These are phyloP conservation scores for Acrossocheilus wenchowensis DNA, from an alignment of 2,797 vertebrate species.

Conservation along the genomic window DNA sequence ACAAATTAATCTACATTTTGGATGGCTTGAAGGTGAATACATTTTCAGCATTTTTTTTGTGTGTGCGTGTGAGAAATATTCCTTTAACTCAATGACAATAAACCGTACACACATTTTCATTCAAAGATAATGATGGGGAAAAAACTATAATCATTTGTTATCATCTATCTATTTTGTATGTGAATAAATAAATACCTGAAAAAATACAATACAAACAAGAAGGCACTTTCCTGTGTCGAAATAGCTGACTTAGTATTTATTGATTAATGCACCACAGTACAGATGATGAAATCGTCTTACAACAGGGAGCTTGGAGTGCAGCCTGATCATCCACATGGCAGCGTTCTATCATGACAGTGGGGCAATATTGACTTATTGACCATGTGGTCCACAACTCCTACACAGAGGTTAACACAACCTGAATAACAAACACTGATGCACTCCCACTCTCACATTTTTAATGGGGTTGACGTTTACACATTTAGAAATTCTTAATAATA, in stretches of 20 bases:
- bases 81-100: background rate
- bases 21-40: too few species aligned
- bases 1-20: too few species aligned
- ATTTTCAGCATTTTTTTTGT: too few species aligned
- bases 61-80: too few species aligned
- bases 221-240: background rate
- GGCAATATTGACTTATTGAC: slow-evolving; percentile 55
- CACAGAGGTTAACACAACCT: slow-evolving; percentile 43
- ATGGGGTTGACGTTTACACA: background rate
- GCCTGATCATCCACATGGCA: background rate
- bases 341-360: slow-evolving; percentile 43
- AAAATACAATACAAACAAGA: background rate
- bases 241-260: slow-evolving; percentile 27
- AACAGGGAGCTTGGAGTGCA: background rate
- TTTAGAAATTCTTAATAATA: background rate
- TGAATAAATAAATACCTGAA: background rate
- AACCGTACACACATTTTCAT: background rate
- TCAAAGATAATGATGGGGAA: background rate
- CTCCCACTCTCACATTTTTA: background rate
- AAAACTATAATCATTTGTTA: background rate
- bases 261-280: background rate
- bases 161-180: background rate
- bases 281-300: slow-evolving; percentile 37
- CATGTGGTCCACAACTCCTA: background rate
- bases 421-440: slow-evolving; percentile 7